Base-by-base conservation (phyloP, 1,140 invertebrate species). In the Schmidtea mediterranea region DNA sequence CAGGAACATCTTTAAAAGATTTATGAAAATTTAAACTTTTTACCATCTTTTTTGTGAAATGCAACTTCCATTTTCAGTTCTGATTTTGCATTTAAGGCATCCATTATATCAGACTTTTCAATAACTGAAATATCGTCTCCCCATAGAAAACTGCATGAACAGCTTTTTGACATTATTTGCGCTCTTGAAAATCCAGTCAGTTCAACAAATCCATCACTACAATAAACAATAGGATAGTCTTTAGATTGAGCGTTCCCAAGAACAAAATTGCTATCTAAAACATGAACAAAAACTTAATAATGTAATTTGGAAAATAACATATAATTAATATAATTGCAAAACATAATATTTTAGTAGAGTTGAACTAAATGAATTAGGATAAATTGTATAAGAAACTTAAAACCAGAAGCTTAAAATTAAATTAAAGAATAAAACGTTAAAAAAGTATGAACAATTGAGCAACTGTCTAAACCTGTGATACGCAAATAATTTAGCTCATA, bases 101-200 rank as follows among this genome's bases (percentile, higher is more conserved):
- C 75, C 60, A 86, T 81, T 56, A 92, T 89, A 64, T 82, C 76
- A 38, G 72, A 66, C 53, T 80, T 82, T 58, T 86, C 78, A 52
- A 83, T 80, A 8, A 83, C 80, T 37, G 74, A 73, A 1, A 84
- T 90, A 58, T 89, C 81, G 6, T 76, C 73, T 0, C 84, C 86
- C 62, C 84, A 84, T 0, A 92, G 75, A 64, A 92, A 92, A 67
- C 82, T 82, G 70, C 84, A 92, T 50, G 82, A 81, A 65, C 83
- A 90, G 52, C 80, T 78, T 62, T 87, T 87, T 66, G 89, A 83
- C 62, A 65, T 65, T 10, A 51, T 39, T 24, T 51, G 24, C 3
- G 46, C 16, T 40, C 46, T 16, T 16, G 46, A 36, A 40, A 36
- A 48, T n/a, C 46, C 46, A 15, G 46, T 37, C 5, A 48, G 23